A percentile compares a stretch with the other conserved stretches of the same genome.
These are phyloP conservation scores for Eupristina koningsbergeri DNA, from an alignment of 1,140 invertebrate genomes.

Conservation along the genomic window DNA sequence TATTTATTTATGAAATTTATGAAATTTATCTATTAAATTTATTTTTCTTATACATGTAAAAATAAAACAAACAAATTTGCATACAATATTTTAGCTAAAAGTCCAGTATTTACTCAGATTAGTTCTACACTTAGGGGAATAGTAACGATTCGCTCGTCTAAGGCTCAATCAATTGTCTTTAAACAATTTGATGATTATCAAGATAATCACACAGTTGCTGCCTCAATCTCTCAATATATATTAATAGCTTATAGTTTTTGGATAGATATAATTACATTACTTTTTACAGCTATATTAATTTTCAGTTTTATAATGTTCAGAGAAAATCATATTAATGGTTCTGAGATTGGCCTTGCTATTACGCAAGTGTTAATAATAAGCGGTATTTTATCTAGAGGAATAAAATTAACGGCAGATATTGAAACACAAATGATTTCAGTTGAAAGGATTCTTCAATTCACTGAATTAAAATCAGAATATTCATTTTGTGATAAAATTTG, in stretches of 20 bases:
- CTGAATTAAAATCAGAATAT: constrained; percentile 77
- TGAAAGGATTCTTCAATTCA: constrained; percentile 85
- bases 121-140: constrained; percentile 85
- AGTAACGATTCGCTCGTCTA: constrained; percentile 84
- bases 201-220: constrained; percentile 76
- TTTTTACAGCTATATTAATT: constrained; percentile 80
- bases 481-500: constrained; percentile 24
- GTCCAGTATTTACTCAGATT: constrained; percentile 86
- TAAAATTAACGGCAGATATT: constrained; percentile 82
- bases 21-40: too few relatives aligned
- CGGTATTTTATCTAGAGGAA: constrained; percentile 87
- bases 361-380: constrained; percentile 84
- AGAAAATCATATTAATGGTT: constrained; percentile 57
- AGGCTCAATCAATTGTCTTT: constrained; percentile 79
- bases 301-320: constrained; percentile 81
- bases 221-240: constrained; percentile 82
- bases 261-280: constrained; percentile 83
- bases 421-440: constrained; percentile 88
- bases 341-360: constrained; percentile 84
- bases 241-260: constrained; percentile 87
- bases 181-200: constrained; percentile 83
- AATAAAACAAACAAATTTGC: not conserved
- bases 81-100: constrained; percentile 75
- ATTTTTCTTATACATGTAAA: too few relatives aligned
- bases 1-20: too few relatives aligned